Evolutionary conservation across 1,140 invertebrate genomes (phyloP), one percentile per base, ranked within the genome.

Genomic region (Rhopalosiphum padi): DNA sequence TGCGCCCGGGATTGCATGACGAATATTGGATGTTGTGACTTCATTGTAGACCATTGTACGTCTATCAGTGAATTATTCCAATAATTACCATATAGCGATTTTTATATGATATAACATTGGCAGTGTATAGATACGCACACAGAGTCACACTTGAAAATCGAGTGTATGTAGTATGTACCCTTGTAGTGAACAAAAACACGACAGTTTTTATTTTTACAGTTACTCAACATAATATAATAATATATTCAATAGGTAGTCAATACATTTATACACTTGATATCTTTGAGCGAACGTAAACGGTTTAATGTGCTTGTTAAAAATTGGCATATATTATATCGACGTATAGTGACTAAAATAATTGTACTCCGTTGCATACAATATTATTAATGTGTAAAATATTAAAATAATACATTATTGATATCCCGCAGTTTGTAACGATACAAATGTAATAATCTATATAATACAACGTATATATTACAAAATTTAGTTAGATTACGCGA

Each of bases 211-310:
- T 83, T 83, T 83, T 41, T 83, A 23, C 37, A 41, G 30, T 77
- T 77, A 77, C 15, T 77, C n/a, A 77, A 77, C 60, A 77, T n/a
- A n/a, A 77, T n/a, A 77, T 77, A n/a, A 77, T 77, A n/a, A n/a
- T 68, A 4, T n/a, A 77, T 77, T 77, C 60, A n/a, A 68, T 68
- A 68, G 55, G 8, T 60, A 60, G 25, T 55, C 25, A 60, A 68
- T 35, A n/a, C n/a, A n/a, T n/a, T 21, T 77, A 77, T n/a, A 68
- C 11, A n/a, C 3, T 77, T n/a, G n/a, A n/a, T 77, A 30, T 35
- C 4, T n/a, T 6, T n/a, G n/a, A 77, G 15, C 11, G 30, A 35
- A 77, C n/a, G 30, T n/a, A 77, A n/a, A 77, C 15, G n/a, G 18
- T n/a, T 77, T 18, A n/a, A 77, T n/a, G 23, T 77, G 15, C 60